A percentile compares a stretch with the other conserved stretches of the same genome.
phyloP scores from a whole-genome alignment of 2,888 invertebrate species.

The Eupithecia tripunctaria region DNA sequence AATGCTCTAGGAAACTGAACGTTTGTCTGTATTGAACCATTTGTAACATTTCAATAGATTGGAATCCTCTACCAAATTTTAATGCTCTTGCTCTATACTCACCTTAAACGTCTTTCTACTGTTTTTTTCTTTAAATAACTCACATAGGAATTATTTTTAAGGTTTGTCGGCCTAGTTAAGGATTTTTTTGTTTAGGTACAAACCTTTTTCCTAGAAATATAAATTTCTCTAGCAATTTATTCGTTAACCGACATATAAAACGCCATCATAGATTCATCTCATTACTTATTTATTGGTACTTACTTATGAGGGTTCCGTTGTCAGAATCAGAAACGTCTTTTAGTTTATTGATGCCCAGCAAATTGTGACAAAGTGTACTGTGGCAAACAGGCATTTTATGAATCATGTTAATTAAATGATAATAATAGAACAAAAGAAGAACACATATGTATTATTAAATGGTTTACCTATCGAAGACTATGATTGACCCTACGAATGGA shows the following conservation, averaged over 20 bases:
- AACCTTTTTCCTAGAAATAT: neutral
- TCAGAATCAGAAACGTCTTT: neutral
- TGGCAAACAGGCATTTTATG: no score
- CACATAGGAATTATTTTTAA: neutral
- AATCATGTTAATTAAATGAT: no score
- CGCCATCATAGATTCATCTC: conserved; percentile 31
- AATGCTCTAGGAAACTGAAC: no score
- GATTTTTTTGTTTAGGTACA: neutral
- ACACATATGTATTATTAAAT: no score
- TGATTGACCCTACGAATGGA: neutral
- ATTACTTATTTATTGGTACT: conserved; percentile 42
- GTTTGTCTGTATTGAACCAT: no score
- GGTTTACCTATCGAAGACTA: no score
- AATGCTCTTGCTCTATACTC: no score
- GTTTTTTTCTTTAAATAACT: neutral
- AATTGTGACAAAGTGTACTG: neutral
- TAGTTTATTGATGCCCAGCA: neutral
- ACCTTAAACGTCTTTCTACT: neutral
- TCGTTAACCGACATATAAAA: conserved; percentile 11
- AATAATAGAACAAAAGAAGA: no score
- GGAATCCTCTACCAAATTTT: no score
- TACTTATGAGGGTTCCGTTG: conserved; percentile 11
- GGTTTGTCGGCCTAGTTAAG: neutral
- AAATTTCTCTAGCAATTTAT: conserved; percentile 2
- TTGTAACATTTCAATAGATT: no score